A percentile compares a stretch with the other conserved stretches of the same genome.
Evolutionary conservation across 1,140 invertebrate genomes (phyloP).

Genomic region (Drosophila dunni): DNA sequence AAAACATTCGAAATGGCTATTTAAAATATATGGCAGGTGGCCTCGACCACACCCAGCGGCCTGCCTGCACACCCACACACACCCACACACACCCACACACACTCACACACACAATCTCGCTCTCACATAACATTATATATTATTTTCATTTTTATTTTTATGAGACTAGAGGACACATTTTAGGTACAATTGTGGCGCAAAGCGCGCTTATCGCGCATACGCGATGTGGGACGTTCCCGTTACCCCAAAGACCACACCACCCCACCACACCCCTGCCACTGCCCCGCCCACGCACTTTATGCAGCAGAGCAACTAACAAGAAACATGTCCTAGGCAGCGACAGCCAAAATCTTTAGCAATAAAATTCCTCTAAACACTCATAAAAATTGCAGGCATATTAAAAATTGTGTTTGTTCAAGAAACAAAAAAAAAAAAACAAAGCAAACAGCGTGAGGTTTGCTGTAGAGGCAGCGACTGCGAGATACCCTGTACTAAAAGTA

Average conservation of each 20-base stretch:
- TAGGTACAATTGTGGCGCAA: conserved; percentile 54
- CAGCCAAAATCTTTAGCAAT: conserved; percentile 78
- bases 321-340: conserved; percentile 48
- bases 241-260: too few relatives aligned
- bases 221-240: conserved; percentile 54
- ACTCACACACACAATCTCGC: conserved; percentile 1
- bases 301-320: conserved; percentile 36
- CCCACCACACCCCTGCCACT: neutral
- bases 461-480: conserved; percentile 11
- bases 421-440: conserved; percentile 35
- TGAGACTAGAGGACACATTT: conserved; percentile 75
- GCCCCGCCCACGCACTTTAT: neutral
- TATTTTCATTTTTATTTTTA: conserved; percentile 81
- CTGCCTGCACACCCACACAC: neutral
- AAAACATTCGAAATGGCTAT: too few relatives aligned
- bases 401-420: conserved; percentile 83
- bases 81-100: neutral
- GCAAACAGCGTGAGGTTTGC: conserved; percentile 34
- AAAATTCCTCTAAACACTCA: conserved; percentile 85
- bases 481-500: too few relatives aligned
- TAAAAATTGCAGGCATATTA: conserved; percentile 85
- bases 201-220: conserved; percentile 75
- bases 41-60: neutral
- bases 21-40: too few relatives aligned
- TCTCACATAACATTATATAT: conserved; percentile 67